Evolutionary conservation across 1,140 invertebrate genomes (phyloP), one percentile per base, ranked within the genome.

Genomic region (Apis dorsata): DNA sequence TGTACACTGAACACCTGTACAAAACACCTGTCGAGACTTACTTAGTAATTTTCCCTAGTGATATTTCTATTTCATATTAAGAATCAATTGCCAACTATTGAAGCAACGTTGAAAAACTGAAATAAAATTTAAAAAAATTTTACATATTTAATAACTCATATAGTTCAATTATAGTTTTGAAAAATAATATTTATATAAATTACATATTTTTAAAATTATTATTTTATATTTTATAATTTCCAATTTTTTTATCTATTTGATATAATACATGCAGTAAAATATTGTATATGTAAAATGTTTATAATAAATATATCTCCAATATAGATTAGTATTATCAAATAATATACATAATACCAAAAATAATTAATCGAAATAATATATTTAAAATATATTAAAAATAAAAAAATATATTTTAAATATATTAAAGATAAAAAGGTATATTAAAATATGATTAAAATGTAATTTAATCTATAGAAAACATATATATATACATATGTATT

Each of bases 1-100:
- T 84, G 84, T 72, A 77, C 73, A 83, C 85, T 86, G 83, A 85
- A 85, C 88, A 88, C 88, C 89, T 90, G 89, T 89, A 88, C 71
- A 55, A 83, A 75, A 89, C 88, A 90, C 86, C 84, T 87, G 85
- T 82, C 78, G 78, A 66, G 66, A 79, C 73, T 80, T 55, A 65
- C 62, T 65, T 84, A 72, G 87, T 85, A 73, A 88, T 59, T 88
- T 86, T 79, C 57, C n/a, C 85, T 89, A 88, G 88, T 83, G 76
- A 83, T 60, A 79, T 83, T 83, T 71, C 66, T 34, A 57, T 55
- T 53, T 73, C 12, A 2, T 34, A 24, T 65, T 13, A 19, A 24
- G 17, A 44, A 71, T 55, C 57, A 28, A 70, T 63, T 79, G 68
- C 81, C 66, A 78, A 71, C 51, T 24, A 21, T 8, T 24, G 34